phyloP scores from a whole-genome alignment of 1,140 invertebrate genomes.

The Sminthurides bifidus region DNA sequence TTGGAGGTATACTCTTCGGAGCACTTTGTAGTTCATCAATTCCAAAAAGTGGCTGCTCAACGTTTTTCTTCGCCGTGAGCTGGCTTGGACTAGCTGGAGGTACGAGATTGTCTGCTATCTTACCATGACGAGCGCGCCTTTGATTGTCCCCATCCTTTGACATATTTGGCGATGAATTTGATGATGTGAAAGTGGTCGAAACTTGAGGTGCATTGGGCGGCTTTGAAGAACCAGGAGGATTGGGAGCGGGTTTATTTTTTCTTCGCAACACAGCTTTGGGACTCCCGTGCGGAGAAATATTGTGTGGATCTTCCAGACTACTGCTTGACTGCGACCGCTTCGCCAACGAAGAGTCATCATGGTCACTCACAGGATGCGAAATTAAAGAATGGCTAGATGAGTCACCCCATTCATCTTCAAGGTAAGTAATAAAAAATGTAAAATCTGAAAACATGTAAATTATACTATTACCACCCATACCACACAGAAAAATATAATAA shows the following conservation, averaged over 20 bases:
- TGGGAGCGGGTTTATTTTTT: slow-evolving; percentile 34
- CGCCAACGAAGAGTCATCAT: slow-evolving; percentile 34
- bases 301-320: slow-evolving; percentile 41
- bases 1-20: slow-evolving; percentile 16
- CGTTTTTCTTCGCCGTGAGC: slow-evolving; percentile 4
- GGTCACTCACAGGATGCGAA: no score
- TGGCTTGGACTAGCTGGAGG: slow-evolving; percentile 28
- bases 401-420: no score
- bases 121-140: no score
- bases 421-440: slow-evolving; percentile 32
- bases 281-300: slow-evolving; percentile 52
- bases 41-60: background rate
- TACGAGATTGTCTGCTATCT: no score
- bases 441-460: slow-evolving; percentile 28
- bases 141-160: slow-evolving; percentile 20
- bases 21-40: background rate
- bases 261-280: slow-evolving; percentile 52
- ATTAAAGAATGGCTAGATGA: no score
- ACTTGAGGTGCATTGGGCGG: background rate
- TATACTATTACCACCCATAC: no score
- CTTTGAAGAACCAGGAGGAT: slow-evolving; percentile 27
- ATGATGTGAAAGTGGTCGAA: background rate
- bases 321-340: slow-evolving; percentile 54
- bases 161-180: slow-evolving; percentile 8
- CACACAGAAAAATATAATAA: no score